Evolutionary conservation across 2,113 vertebrate species (phyloP).

Genomic region (Heterochromis multidens): DNA sequence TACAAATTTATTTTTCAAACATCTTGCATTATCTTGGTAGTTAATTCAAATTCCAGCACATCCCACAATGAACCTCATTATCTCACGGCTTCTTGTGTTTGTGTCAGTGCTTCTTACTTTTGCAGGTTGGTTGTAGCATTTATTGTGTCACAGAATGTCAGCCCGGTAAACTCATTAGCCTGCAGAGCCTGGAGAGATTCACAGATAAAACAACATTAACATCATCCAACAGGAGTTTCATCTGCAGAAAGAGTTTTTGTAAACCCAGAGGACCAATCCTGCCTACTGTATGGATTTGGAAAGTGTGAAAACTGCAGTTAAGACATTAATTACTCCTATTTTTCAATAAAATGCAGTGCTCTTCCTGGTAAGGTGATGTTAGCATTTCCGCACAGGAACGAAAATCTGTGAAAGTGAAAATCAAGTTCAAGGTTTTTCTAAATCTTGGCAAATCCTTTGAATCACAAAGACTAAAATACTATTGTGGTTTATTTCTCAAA

Average conservation of each 20-base stretch:
- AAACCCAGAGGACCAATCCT: neutral
- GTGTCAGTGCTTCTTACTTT: constrained; percentile 34
- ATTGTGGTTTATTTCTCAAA: neutral
- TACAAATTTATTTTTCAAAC: neutral
- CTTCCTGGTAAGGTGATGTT: neutral
- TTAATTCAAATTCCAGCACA: neutral
- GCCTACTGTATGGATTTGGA: accelerated
- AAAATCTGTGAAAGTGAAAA: neutral
- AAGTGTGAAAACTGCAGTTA: neutral
- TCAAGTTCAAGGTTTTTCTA: neutral
- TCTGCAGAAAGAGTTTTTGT: neutral
- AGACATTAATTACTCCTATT: neutral
- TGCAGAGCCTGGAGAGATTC: constrained; percentile 78
- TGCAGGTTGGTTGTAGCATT: neutral
- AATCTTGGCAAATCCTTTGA: neutral
- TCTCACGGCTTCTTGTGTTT: neutral
- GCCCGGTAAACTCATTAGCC: constrained; percentile 81
- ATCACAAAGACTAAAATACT: neutral
- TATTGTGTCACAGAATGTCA: constrained; percentile 65
- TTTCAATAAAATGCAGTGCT: neutral
- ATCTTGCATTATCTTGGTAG: neutral
- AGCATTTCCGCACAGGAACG: neutral
- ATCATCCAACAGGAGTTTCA: neutral
- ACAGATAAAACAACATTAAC: neutral
- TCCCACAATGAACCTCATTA: neutral